phyloP scores from a whole-genome alignment of 2,113 vertebrate species.

The Pseudorasbora parva region DNA sequence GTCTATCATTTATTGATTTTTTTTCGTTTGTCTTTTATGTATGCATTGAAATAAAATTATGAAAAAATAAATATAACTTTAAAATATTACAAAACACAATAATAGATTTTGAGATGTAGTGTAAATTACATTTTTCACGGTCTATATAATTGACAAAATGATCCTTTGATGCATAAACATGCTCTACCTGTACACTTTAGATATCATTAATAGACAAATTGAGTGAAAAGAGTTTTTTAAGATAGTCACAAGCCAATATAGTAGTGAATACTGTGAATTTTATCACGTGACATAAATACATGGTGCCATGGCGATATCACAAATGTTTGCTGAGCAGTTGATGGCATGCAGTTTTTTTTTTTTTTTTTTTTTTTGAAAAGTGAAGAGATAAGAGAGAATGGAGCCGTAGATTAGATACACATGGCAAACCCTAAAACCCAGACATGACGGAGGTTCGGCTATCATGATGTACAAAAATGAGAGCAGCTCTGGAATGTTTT shows the following conservation, averaged over 20 bases:
- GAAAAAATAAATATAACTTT: neutral
- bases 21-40: neutral
- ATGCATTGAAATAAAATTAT: neutral
- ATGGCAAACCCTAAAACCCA: constrained; percentile 46
- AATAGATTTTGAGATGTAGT: neutral
- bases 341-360: neutral
- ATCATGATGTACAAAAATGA: constrained; percentile 48
- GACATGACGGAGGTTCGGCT: constrained; percentile 37
- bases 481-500: constrained; percentile 14
- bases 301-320: neutral
- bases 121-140: neutral
- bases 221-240: neutral
- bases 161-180: neutral
- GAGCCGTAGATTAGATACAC: constrained; percentile 56
- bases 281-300: neutral
- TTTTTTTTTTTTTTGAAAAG: constrained; percentile 27
- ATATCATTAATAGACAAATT: neutral
- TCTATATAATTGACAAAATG: neutral
- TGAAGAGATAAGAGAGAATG: constrained; percentile 45
- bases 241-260: neutral
- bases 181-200: neutral
- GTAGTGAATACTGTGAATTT: neutral
- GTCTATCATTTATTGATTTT: neutral
- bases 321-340: neutral
- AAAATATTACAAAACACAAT: neutral